Base-by-base conservation (phyloP, 1,140 invertebrate genomes). In the Phthorimaea operculella region DNA sequence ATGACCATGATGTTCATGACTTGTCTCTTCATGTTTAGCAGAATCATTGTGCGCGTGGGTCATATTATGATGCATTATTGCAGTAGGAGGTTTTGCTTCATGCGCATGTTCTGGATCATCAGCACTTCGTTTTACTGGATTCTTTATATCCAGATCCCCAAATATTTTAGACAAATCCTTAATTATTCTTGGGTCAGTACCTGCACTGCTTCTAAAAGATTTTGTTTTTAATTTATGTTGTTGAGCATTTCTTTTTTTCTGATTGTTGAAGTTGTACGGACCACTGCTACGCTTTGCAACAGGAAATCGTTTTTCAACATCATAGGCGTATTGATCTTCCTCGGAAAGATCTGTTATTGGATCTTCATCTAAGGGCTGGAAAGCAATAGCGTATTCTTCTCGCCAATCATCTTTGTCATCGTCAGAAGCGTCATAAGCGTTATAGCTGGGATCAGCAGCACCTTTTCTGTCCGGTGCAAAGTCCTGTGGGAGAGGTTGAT, bases 231-330 rank as follows among this genome's bases (percentile, higher is more conserved):
- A 66, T 66, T 86, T 87, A 59, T 87, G 78, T 48, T 85, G 77
- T 53, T 68, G 51, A 16, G 59, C 59, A 53, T 79, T 80, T 47
- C 80, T 74, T 67, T 87, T 87, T 58, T 87, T 87, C 17, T 86
- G 74, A 21, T 71, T 80, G 39, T 82, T 83, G 14, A 80, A 70
- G 49, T 84, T 85, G 42, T 78, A 79, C 12, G 79, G 65, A 1
- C 84, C 84, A 67, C 85, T 88, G 59, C 87, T 89, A 33, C 90
- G 78, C 75, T 91, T 91, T 17, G 88, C 79, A n/a, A 91, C 88
- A 12, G 89, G 88, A 67, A 90, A 90, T 3, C 89, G 81, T 80
- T 90, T 90, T 63, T 88, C 83, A 14, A 80, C 66, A 56, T 85
- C 79, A 57, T 83, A 85, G 10, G 73, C 47, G 58, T 79, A 85